Conservation (phyloP, 2,113 vertebrate genomes). For the Eptesicus fuscus region DNA sequence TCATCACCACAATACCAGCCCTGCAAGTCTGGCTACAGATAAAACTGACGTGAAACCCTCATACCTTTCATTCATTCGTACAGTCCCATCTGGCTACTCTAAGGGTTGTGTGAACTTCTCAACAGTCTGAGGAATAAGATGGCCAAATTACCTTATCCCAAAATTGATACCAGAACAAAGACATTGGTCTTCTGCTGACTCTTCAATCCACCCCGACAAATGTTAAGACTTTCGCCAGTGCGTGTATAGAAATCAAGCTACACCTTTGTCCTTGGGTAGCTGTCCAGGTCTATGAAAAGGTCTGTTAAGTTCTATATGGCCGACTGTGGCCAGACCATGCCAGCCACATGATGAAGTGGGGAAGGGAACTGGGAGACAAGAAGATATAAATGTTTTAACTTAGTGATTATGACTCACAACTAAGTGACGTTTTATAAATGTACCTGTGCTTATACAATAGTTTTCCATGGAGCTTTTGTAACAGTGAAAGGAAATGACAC, state of each 20-base stretch:
- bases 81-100: neutral
- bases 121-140: neutral
- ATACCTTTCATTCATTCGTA: rapidly evolving
- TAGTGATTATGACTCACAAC: neutral
- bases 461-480: neutral
- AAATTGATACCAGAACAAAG: neutral
- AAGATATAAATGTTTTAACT: neutral
- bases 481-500: neutral
- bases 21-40: neutral
- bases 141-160: neutral
- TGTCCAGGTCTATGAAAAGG: neutral
- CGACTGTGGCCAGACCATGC: neutral
- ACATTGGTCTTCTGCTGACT: neutral
- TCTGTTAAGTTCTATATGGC: neutral
- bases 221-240: neutral
- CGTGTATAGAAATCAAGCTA: neutral
- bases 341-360: neutral
- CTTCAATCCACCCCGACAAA: neutral
- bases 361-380: neutral
- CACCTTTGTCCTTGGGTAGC: neutral
- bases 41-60: neutral
- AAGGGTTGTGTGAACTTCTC: neutral
- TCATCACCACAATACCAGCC: neutral
- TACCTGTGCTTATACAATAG: neutral
- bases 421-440: neutral